Conservation (phyloP, 2,797 vertebrate genomes). For the Triplophysa yarkandensis region DNA sequence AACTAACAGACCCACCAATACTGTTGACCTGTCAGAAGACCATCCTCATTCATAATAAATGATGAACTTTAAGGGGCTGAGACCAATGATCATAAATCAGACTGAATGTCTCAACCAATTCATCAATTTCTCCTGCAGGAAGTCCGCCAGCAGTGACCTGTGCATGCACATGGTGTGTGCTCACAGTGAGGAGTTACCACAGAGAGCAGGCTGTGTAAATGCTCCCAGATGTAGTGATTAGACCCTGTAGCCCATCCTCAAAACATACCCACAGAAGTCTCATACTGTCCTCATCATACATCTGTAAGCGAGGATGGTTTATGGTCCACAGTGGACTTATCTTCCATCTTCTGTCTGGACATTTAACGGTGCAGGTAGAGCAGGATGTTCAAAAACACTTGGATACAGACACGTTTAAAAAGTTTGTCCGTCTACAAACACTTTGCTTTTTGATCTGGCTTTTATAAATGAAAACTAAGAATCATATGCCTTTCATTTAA, state of each 20-base stretch:
- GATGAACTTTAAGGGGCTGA: slow-evolving; percentile 30
- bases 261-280: slow-evolving; percentile 29
- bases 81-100: slow-evolving; percentile 53
- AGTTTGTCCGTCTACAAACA: background rate
- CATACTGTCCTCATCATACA: slow-evolving; percentile 33
- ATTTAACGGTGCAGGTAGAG: slow-evolving; percentile 15
- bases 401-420: slow-evolving; percentile 6
- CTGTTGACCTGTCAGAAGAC: slow-evolving; percentile 19
- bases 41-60: background rate
- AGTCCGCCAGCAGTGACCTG: slow-evolving; percentile 66
- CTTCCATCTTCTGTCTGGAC: slow-evolving; percentile 34
- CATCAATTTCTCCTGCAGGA: slow-evolving; percentile 47
- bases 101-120: slow-evolving; percentile 28
- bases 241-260: slow-evolving; percentile 31
- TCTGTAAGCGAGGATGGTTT: slow-evolving; percentile 32
- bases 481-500: background rate
- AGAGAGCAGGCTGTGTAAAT: slow-evolving; percentile 65
- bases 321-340: slow-evolving; percentile 33
- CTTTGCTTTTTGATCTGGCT: no score
- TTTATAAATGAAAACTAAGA: background rate
- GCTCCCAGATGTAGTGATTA: slow-evolving; percentile 72
- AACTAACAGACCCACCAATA: background rate
- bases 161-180: slow-evolving; percentile 58
- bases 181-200: slow-evolving; percentile 66
- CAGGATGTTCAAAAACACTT: slow-evolving; percentile 14